phyloP scores from a whole-genome alignment of 1,140 invertebrate species.

The Elymnias hypermnestra region DNA sequence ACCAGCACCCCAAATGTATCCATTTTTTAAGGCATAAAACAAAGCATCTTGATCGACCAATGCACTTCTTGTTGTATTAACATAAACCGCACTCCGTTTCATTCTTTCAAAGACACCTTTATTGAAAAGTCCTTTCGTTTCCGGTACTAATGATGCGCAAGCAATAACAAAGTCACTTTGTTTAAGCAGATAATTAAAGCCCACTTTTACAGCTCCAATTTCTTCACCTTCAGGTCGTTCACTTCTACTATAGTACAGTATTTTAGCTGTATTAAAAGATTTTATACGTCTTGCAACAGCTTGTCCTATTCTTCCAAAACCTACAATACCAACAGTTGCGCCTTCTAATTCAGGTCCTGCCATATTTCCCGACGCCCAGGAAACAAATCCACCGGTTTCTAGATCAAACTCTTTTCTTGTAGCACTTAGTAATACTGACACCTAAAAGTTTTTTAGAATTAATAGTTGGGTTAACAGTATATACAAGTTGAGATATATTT shows the following conservation, averaged over 20 bases:
- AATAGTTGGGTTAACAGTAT: too few relatives aligned
- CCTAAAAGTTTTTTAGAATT: too few relatives aligned
- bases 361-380: slow-evolving; percentile 94
- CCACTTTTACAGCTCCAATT: slow-evolving; percentile 81
- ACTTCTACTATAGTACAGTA: slow-evolving; percentile 85
- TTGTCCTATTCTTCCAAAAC: slow-evolving; percentile 90
- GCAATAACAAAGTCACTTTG: slow-evolving; percentile 90
- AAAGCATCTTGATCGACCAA: slow-evolving; percentile 89
- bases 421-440: slow-evolving; percentile 85
- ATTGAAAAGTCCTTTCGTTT: slow-evolving; percentile 88
- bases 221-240: slow-evolving; percentile 78
- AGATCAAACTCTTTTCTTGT: slow-evolving; percentile 87
- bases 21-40: slow-evolving; percentile 83
- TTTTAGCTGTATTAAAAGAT: slow-evolving; percentile 82
- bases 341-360: slow-evolving; percentile 88
- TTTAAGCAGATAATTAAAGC: slow-evolving; percentile 82
- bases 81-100: slow-evolving; percentile 89
- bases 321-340: slow-evolving; percentile 91
- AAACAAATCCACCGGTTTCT: slow-evolving; percentile 86
- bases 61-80: slow-evolving; percentile 89
- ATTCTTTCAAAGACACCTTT: slow-evolving; percentile 85
- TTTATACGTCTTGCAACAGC: slow-evolving; percentile 84
- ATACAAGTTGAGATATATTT: too few relatives aligned
- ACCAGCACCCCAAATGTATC: slow-evolving; percentile 89
- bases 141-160: slow-evolving; percentile 82